Percentiles rank a stretch among this genome's conserved stretches.
Conservation (phyloP, 2,113 vertebrate species). For the Chaetodon trifascialis region DNA sequence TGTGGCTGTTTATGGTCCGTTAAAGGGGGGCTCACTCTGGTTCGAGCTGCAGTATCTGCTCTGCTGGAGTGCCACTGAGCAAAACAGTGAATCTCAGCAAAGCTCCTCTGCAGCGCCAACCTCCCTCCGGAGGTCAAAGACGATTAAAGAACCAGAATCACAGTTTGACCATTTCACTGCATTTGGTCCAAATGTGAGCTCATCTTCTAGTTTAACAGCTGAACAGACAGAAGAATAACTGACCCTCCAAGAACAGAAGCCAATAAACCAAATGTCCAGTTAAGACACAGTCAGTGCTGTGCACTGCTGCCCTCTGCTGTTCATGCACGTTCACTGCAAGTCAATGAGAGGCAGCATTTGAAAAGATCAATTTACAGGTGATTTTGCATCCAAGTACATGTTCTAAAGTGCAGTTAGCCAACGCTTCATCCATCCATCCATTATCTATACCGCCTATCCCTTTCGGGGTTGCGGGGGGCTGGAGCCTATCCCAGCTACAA, state of each 20-base stretch:
- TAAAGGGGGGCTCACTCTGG: too few relatives aligned
- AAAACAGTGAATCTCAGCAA: neutral
- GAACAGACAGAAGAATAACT: neutral
- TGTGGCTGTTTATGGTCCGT: too few relatives aligned
- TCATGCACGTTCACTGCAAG: neutral
- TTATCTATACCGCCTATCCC: too few relatives aligned
- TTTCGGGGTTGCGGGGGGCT: too few relatives aligned
- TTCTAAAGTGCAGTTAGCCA: neutral
- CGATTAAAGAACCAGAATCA: neutral
- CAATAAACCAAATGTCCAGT: neutral
- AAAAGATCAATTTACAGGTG: neutral
- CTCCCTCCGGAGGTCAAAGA: neutral
- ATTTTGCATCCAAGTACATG: neutral
- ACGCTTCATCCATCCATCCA: too few relatives aligned
- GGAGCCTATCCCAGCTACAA: too few relatives aligned
- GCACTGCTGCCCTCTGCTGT: conserved; percentile 66
- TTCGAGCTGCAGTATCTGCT: too few relatives aligned
- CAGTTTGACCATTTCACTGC: neutral
- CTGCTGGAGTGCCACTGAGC: neutral
- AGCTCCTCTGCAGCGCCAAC: neutral
- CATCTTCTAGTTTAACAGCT: neutral
- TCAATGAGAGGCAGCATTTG: too few relatives aligned
- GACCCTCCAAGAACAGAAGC: neutral
- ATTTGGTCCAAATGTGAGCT: neutral
- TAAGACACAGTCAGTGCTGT: neutral